These are phyloP conservation scores for Pygocentrus nattereri DNA, from an alignment of 2,797 vertebrate genomes.

Conservation along the genomic window DNA sequence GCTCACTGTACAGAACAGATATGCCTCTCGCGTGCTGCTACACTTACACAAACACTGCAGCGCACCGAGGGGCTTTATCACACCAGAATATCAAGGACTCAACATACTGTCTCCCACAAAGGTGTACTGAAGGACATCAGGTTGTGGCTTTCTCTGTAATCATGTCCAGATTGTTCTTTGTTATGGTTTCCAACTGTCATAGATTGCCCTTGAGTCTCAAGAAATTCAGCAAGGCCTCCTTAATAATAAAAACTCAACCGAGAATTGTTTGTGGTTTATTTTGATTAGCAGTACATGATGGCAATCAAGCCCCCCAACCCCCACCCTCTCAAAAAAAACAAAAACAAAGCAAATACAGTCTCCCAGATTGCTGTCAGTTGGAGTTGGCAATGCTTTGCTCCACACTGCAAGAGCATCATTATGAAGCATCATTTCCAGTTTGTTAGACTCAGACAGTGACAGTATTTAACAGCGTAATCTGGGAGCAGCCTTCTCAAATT, in stretches of 20 bases:
- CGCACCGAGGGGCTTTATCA: not conserved
- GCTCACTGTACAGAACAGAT: conserved; percentile 21
- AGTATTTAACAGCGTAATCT: no score
- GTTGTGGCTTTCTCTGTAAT: not conserved
- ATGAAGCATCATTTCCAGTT: no score
- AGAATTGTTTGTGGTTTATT: not conserved
- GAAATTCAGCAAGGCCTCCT: not conserved
- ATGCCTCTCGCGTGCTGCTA: not conserved
- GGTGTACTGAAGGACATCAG: not conserved
- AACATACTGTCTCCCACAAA: not conserved
- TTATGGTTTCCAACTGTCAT: not conserved
- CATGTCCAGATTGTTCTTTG: not conserved
- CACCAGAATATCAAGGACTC: not conserved
- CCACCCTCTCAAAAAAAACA: no score
- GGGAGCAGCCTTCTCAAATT: no score
- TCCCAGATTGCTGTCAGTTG: no score
- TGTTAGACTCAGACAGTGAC: no score
- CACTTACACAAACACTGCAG: conserved; percentile 4
- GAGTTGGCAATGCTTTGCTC: no score
- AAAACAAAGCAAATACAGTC: not conserved
- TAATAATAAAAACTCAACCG: not conserved
- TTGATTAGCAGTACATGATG: not conserved
- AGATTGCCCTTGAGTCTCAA: not conserved
- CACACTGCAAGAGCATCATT: no score
- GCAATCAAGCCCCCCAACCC: no score